Conservation (phyloP, 2,888 invertebrate genomes). For the Unio pictorum region DNA sequence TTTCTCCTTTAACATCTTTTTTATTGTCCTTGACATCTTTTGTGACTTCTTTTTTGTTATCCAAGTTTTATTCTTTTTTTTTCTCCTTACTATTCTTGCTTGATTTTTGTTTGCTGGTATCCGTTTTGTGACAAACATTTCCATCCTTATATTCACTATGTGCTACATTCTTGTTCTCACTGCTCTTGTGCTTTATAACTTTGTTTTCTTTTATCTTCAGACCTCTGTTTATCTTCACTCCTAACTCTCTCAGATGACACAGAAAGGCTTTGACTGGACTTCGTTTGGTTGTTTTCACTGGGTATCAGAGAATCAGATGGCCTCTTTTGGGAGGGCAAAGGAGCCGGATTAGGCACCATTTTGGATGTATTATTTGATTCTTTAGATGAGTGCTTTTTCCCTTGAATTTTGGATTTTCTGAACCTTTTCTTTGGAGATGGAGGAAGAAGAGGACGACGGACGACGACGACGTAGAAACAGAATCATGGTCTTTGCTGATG, state of each 20-base stretch:
- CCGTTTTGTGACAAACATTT: constrained; percentile 8
- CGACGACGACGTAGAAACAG: constrained; percentile 10
- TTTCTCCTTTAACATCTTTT: constrained; percentile 11
- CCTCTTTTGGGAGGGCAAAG: constrained; percentile 12
- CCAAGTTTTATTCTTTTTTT: constrained; percentile 3
- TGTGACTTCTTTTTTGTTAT: constrained; percentile 13
- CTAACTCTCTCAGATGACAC: neutral
- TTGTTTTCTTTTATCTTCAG: constrained; percentile 8
- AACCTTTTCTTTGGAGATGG: constrained; percentile 13
- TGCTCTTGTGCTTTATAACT: constrained; percentile 5
- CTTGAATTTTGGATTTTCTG: constrained; percentile 6
- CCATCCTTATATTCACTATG: constrained; percentile 8
- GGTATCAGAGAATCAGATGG: constrained; percentile 12
- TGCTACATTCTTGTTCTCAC: constrained; percentile 11
- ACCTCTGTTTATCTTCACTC: constrained; percentile 7
- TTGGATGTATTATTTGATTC: constrained; percentile 14
- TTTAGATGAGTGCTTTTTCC: constrained; percentile 16
- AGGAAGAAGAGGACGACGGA: constrained; percentile 13
- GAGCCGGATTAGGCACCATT: constrained; percentile 20
- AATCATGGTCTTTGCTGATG: neutral
- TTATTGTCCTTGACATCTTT: constrained; percentile 9
- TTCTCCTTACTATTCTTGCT: constrained; percentile 1
- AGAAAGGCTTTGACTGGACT: neutral
- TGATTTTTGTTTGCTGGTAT: constrained; percentile 14
- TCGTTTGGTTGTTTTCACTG: neutral